Base-by-base conservation (phyloP, 2,797 vertebrate species). In the Momotus momota region DNA sequence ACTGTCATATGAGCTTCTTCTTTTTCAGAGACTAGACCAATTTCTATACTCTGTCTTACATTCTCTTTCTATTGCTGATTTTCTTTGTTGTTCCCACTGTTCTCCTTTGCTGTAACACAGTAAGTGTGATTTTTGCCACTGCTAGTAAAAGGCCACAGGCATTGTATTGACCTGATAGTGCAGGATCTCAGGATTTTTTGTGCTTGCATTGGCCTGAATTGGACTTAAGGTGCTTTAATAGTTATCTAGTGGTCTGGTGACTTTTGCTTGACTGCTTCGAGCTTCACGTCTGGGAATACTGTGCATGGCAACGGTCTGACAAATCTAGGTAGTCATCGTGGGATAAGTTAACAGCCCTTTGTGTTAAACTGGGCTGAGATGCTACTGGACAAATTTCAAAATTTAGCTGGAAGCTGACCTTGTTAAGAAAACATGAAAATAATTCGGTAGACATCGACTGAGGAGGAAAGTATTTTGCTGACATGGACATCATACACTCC, bases 281-380 rank as follows among this genome's bases (percentile, higher is more conserved):
- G n/a, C 25, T 52, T 60, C 40, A 22, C 23, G 14, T 41, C 51
- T 51, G 33, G 26, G 29, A 86, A 73, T 49, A 33, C 3, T 46
- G 23, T 9, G 5, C 13, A 4, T 55, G 43, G 27, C 23, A 67
- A 74, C 73, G 11, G 19, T 48, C 19, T 52, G 40, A 64, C 15
- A 82, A 78, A 57, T 13, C 7, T 38, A 49, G 35, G 17, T 25
- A 67, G 52, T 33, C 26, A 64, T 15, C 0, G 0, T 14, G 27
- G 46, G 14, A 26, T 31, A 75, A 22, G 8, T 62, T 60, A 85
- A 26, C 10, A 82, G 12, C 10, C 11, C 9, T 73, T 72, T 80
- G 9, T 49, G 8, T 80, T 70, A 58, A 16, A 41, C 3, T 26
- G 66, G 12, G 29, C 21, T 51, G 62, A 58, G 12, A 40, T 33